Base-by-base conservation (phyloP, 2,113 vertebrate genomes). In the Hypomesus transpacificus region DNA sequence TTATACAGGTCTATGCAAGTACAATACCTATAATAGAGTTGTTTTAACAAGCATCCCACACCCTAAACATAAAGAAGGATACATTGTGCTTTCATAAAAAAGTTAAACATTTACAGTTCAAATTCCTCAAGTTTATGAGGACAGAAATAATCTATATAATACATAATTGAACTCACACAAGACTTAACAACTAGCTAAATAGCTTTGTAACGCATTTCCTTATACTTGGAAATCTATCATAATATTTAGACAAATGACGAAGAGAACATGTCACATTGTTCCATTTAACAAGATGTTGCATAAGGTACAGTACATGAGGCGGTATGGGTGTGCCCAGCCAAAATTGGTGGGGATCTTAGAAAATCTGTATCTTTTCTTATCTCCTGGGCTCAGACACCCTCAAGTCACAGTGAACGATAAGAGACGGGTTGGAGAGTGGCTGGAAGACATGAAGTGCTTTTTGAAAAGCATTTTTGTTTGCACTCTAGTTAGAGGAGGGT, bases 361-460 rank as follows among this genome's bases (percentile, higher is more conserved):
- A 34, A 21, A 69, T 57, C 63, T 46, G 21, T 2, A n/a, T 69
- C 39, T 39, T 28, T 14, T 24, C 64, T 62, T 88, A 88, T 90
- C 86, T 68, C 0, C 7, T 0, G 16, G 0, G 28, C 54, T 66
- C 87, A 89, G 39, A 46, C 39, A 46, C 39, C 79, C 73, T 28
- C 65, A 31, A 70, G 39, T 69, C 65, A 57, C 34, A 14, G 24
- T 4, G 71, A 56, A 22, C 22, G 85, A 88, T 86, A 89, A 87
- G 78, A 67, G 31, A 71, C 20, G 52, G 54, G 60, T 24, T 54
- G 22, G 76, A 69, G 82, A 64, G 71, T 56, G 64, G 26, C 5
- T 9, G 59, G 53, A n/a, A 59, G 53, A 73, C 68, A 59, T 63
- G 0, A 74, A 69, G 16, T 80, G 84, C 73, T 85, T 80, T 68